Percentiles rank a stretch among this genome's conserved stretches.
Evolutionary conservation across 2,797 vertebrate genomes (phyloP).

Genomic region (Scolopax rusticola): DNA sequence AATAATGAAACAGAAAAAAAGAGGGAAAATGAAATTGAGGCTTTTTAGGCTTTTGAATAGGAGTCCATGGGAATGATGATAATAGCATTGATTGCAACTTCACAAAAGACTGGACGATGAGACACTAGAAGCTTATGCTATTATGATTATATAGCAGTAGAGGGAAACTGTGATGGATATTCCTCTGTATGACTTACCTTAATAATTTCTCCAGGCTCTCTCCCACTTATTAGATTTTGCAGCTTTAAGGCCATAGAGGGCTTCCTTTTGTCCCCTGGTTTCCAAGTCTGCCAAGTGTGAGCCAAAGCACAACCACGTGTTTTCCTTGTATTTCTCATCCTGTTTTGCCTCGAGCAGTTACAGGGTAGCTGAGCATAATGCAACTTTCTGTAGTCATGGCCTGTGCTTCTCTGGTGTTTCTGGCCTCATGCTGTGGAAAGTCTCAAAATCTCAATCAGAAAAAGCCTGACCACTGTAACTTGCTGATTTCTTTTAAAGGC

Average conservation of each 20-base stretch:
- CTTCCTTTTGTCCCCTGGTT: not conserved
- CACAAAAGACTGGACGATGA: not conserved
- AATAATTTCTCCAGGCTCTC: not conserved
- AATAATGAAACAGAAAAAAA: not conserved
- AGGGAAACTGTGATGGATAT: not conserved
- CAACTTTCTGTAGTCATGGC: not conserved
- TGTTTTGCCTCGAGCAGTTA: not conserved
- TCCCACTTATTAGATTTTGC: not conserved
- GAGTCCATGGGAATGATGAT: not conserved
- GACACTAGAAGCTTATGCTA: not conserved
- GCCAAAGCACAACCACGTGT: not conserved
- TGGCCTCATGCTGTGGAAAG: not conserved
- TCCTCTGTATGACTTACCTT: not conserved
- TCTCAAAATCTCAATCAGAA: not conserved
- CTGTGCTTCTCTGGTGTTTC: not conserved
- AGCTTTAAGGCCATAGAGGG: not conserved
- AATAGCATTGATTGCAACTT: not conserved
- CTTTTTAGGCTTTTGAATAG: not conserved
- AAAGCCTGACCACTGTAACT: not conserved
- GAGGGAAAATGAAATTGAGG: not conserved
- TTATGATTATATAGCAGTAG: not conserved
- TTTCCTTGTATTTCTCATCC: not conserved
- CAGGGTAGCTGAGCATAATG: not conserved
- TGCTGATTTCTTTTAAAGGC: not conserved
- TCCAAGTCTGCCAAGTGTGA: not conserved